phyloP scores from a whole-genome alignment of 2,888 invertebrate species.

The Agriopis marginaria region DNA sequence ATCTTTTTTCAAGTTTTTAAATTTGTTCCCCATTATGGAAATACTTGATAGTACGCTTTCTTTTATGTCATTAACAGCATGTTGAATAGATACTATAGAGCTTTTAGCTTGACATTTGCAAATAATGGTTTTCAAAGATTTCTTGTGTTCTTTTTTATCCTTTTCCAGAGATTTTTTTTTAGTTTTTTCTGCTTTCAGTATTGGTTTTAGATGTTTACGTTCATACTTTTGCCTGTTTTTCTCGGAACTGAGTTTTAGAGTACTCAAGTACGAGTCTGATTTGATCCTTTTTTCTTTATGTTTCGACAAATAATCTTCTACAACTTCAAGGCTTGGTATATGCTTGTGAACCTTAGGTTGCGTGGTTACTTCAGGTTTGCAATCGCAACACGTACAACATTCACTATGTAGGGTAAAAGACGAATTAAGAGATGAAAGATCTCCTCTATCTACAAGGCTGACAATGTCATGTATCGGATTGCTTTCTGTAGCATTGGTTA shows the following conservation, averaged over 20 bases:
- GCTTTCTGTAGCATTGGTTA: slow-evolving; percentile 39
- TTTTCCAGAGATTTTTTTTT: not conserved
- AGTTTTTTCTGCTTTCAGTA: slow-evolving; percentile 12
- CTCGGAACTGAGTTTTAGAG: slow-evolving; percentile 46
- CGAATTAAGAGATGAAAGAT: slow-evolving; percentile 46
- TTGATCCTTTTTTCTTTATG: slow-evolving; percentile 38
- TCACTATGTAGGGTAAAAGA: slow-evolving; percentile 48
- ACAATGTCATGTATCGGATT: slow-evolving; percentile 51
- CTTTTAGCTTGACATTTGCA: slow-evolving; percentile 5
- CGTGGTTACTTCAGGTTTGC: slow-evolving; percentile 46
- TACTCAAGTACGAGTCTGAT: slow-evolving; percentile 62
- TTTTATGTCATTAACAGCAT: slow-evolving; percentile 35
- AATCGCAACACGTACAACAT: slow-evolving; percentile 60
- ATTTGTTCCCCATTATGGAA: slow-evolving; percentile 41
- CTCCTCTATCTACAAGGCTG: slow-evolving; percentile 58
- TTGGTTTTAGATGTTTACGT: slow-evolving; percentile 28
- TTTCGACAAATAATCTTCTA: slow-evolving; percentile 39
- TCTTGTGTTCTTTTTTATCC: slow-evolving; percentile 8
- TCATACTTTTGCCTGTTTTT: slow-evolving; percentile 26
- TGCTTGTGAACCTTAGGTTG: slow-evolving; percentile 40
- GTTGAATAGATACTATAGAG: not conserved
- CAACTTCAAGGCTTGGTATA: slow-evolving; percentile 41
- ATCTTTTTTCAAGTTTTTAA: slow-evolving; percentile 57
- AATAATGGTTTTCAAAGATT: not conserved
- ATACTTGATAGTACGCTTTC: slow-evolving; percentile 42